phyloP scores from a whole-genome alignment of 2,113 vertebrate genomes.

The Setophaga coronata region DNA sequence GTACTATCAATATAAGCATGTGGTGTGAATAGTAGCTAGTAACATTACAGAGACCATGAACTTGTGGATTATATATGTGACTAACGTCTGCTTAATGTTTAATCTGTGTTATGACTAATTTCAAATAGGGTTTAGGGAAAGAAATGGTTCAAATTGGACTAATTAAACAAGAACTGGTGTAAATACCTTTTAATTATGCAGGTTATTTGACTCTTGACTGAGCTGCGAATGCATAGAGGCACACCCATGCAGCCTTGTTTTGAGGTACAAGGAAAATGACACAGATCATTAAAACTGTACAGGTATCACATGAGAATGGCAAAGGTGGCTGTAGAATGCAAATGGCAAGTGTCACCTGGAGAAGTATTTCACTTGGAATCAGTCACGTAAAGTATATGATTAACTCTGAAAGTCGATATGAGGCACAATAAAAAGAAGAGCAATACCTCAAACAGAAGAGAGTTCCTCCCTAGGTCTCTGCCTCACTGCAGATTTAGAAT shows the following conservation, averaged over 20 bases:
- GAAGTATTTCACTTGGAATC: not conserved
- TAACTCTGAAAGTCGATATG: not conserved
- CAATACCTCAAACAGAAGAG: not conserved
- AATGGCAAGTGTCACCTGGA: not conserved
- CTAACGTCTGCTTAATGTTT: conserved; percentile 47
- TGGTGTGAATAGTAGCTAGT: not conserved
- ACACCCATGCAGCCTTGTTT: not conserved
- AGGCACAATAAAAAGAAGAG: not conserved
- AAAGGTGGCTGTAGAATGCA: not conserved
- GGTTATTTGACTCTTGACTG: not conserved
- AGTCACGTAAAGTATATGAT: not conserved
- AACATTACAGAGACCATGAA: not conserved
- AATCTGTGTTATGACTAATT: conserved; percentile 4
- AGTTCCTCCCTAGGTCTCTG: not conserved
- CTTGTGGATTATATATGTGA: not conserved
- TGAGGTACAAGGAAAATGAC: not conserved
- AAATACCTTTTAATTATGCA: not conserved
- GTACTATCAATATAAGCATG: not conserved
- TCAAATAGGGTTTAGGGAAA: not conserved
- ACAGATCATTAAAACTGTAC: not conserved
- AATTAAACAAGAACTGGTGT: not conserved
- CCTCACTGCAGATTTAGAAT: not conserved
- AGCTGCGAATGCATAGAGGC: not conserved
- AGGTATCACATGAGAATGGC: not conserved
- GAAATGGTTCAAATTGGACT: not conserved